Evolutionary conservation across 2,797 vertebrate species (phyloP).

Genomic region (Paramormyrops hopkinsi): DNA sequence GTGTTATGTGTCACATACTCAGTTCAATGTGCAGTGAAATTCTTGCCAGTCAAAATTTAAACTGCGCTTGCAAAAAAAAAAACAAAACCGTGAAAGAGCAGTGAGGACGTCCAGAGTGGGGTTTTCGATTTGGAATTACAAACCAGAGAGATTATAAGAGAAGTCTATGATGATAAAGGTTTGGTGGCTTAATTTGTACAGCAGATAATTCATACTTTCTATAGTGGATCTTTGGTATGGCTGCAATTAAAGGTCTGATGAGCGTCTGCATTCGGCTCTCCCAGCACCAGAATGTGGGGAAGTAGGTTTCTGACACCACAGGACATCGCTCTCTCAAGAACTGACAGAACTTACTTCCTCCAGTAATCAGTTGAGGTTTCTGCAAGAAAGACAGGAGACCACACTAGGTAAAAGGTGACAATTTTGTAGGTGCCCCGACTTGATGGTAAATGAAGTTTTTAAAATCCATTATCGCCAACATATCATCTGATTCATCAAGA

Average conservation of each 20-base stretch:
- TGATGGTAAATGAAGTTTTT: background rate
- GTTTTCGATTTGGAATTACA: background rate
- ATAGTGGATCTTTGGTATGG: background rate
- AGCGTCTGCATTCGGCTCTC: constrained; percentile 68
- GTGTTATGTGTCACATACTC: background rate
- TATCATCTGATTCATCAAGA: background rate
- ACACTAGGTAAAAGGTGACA: background rate
- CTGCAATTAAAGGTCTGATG: constrained; percentile 63
- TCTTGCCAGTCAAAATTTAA: background rate
- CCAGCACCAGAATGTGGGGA: constrained; percentile 73
- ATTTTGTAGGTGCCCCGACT: background rate
- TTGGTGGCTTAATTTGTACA: background rate
- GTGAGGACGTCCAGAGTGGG: background rate
- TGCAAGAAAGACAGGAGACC: background rate
- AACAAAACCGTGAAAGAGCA: background rate
- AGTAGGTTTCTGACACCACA: constrained; percentile 69
- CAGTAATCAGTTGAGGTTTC: background rate
- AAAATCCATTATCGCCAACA: background rate
- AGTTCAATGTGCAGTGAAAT: background rate
- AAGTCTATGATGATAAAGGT: background rate
- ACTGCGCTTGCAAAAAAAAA: background rate
- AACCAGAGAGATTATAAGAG: background rate
- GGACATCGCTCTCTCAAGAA: constrained; percentile 67
- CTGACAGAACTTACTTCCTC: background rate
- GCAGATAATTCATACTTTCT: constrained; percentile 6